Conservation (phyloP, 1,140 invertebrate species). For the Ylistrum balloti region DNA sequence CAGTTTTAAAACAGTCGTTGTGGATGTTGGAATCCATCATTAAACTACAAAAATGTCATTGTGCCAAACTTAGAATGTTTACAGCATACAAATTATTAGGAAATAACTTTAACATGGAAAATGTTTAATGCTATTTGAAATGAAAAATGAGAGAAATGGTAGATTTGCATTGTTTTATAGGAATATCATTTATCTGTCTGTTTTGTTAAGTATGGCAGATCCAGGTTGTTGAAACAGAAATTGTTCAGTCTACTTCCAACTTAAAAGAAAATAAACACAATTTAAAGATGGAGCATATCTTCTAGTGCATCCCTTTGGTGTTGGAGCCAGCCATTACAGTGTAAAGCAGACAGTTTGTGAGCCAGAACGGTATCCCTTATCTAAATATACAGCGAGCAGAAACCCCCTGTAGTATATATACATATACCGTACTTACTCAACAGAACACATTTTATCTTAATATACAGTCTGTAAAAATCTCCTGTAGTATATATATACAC, state of each 20-base stretch:
- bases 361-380: not conserved
- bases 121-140: too few relatives aligned
- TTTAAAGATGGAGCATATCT: not conserved
- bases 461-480: not conserved
- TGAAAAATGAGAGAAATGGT: too few relatives aligned
- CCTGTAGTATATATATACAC: not conserved
- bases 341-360: not conserved
- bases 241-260: not conserved
- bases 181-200: not conserved
- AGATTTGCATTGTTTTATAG: too few relatives aligned
- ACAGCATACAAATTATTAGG: too few relatives aligned
- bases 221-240: not conserved
- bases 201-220: not conserved
- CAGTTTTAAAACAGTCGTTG: too few relatives aligned
- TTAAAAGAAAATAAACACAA: constrained; percentile 17
- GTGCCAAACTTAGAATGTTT: too few relatives aligned
- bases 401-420: not conserved
- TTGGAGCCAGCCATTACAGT: not conserved
- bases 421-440: not conserved
- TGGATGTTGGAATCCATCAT: too few relatives aligned
- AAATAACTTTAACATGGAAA: too few relatives aligned
- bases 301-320: not conserved
- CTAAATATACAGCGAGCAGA: constrained; percentile 17
- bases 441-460: not conserved
- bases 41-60: too few relatives aligned